Base-by-base conservation (phyloP, 30 jellyfish, hydroid and myxozoan genomes). In the Turritopsis dohrnii region DNA sequence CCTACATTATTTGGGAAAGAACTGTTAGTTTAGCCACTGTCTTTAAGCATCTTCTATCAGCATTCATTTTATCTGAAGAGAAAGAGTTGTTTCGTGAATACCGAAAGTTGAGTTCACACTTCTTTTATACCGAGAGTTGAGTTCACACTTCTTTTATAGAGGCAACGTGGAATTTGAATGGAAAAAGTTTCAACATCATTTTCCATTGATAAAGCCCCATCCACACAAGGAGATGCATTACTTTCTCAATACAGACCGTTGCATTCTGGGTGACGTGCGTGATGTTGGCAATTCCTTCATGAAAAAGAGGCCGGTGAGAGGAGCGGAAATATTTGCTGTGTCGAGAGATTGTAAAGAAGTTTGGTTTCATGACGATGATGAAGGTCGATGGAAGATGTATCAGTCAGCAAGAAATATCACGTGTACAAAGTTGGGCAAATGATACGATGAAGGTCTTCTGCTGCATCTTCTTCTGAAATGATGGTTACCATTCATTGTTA, bases 291-390 rank as follows among this genome's bases (percentile, higher is more conserved):
- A 69, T 69, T 69, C 77, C 16, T 69, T 69, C 22, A 9, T 27
- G 16, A 27, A 27, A 9, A 69, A 69, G 22, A 9, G 30, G 8
- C 77, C 77, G 22, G 77, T 69, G 7, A 69, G 77, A 69, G 77
- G 77, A 69, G 77, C 77, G 16, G 77, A 69, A 69, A 69, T 69
- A 69, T 69, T 69, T 69, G 77, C 77, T n/a, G 77, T 69, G 28
- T 21, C 77, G 8, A 27, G 77, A n/a, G 28, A 27, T 69, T 69
- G 77, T 27, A 69, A 16, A 17, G 23, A 69, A 69, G 77, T 69
- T 69, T 69, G 77, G 77, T 69, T 69, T 27, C 77, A 69, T 19
- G 77, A 69, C 19, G 77, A 69, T 27, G 19, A 69, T 27, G 30
- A 69, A 23, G 23, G 77, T n/a, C 19, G 19, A 8, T 69, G 77